Evolutionary conservation across 2,797 vertebrate genomes (phyloP).

Genomic region (Sebastes taczanowskii): DNA sequence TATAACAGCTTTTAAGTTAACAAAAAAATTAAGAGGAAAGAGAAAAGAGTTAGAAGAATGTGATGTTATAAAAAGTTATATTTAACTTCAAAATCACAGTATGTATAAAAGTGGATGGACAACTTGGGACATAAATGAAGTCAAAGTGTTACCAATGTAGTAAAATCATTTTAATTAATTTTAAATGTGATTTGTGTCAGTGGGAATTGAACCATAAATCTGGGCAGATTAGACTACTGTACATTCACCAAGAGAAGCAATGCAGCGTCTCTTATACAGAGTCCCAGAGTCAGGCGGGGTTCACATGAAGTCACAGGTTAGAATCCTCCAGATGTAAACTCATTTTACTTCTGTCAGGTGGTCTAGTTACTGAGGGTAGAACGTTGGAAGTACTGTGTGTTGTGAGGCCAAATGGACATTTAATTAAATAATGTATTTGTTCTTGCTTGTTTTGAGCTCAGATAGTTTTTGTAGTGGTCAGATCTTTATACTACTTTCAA

Average conservation of each 20-base stretch:
- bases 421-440: not conserved
- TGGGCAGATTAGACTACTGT: not conserved
- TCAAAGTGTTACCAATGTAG: not conserved
- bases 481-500: not conserved
- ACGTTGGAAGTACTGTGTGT: not conserved
- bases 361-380: not conserved
- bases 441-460: too few species aligned
- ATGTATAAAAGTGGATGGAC: not conserved
- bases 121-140: not conserved
- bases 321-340: not conserved
- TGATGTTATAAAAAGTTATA: not conserved
- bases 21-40: not conserved
- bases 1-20: not conserved
- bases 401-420: not conserved
- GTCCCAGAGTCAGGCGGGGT: slow-evolving; percentile 2
- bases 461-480: too few species aligned
- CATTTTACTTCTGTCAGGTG: not conserved
- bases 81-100: not conserved
- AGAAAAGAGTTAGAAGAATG: not conserved
- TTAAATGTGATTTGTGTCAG: not conserved
- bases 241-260: not conserved
- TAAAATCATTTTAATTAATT: not conserved
- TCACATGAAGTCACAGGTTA: not conserved
- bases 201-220: not conserved
- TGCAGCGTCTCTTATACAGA: not conserved